phyloP scores from a whole-genome alignment of 2,113 vertebrate species.

The Mormyrus lacerda region DNA sequence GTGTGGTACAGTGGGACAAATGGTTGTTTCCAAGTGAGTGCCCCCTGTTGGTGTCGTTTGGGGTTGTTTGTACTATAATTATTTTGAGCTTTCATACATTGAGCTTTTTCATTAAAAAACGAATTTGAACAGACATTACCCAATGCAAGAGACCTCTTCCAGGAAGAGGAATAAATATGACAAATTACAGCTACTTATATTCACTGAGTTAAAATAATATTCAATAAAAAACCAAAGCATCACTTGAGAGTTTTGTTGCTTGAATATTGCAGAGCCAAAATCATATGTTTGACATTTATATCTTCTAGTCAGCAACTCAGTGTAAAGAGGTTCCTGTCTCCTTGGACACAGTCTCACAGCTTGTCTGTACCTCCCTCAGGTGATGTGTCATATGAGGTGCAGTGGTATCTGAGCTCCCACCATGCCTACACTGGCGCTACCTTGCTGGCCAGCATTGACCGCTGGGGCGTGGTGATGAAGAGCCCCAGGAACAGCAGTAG shows the following conservation, averaged over 20 bases:
- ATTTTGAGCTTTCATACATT: background rate
- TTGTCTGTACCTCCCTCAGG: constrained; percentile 48
- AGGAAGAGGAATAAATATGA: background rate
- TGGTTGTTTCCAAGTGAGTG: background rate
- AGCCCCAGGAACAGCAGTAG: constrained; percentile 74
- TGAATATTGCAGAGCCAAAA: background rate
- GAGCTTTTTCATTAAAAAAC: background rate
- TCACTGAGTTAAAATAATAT: background rate
- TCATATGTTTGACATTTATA: background rate
- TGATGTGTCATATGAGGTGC: constrained; percentile 78
- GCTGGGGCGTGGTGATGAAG: constrained; percentile 67
- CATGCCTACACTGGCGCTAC: constrained; percentile 49
- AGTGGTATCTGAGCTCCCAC: constrained; percentile 75
- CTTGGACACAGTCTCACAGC: background rate
- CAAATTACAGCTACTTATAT: background rate
- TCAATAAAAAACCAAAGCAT: background rate
- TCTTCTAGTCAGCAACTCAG: background rate
- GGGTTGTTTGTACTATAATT: background rate
- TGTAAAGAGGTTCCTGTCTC: background rate
- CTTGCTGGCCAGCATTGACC: constrained; percentile 67
- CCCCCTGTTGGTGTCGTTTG: background rate
- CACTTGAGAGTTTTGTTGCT: background rate
- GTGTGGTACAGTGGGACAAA: background rate
- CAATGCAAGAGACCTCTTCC: background rate
- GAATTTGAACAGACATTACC: background rate